Conservation (phyloP, 2,888 invertebrate genomes). For the Lithophane socia region DNA sequence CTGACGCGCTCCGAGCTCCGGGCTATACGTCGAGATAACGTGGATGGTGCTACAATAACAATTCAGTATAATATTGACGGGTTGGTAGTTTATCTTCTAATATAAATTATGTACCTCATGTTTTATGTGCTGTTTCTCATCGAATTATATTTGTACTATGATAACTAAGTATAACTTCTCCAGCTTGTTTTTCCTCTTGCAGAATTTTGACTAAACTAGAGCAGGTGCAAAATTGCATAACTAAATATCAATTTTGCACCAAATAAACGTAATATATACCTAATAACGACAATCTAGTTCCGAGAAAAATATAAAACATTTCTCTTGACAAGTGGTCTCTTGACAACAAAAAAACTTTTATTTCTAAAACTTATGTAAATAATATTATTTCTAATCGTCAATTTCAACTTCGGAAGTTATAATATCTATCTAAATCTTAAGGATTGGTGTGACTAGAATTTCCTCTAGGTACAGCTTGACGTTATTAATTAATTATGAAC, state of each 20-base stretch:
- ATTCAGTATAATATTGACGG: slow-evolving; percentile 49
- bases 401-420: not conserved
- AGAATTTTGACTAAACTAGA: not conserved
- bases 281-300: not conserved
- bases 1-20: slow-evolving; percentile 30
- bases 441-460: not conserved
- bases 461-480: not conserved
- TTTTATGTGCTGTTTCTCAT: slow-evolving; percentile 23
- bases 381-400: no score
- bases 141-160: slow-evolving; percentile 4
- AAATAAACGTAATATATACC: not conserved
- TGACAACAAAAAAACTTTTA: no score
- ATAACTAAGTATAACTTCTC: not conserved
- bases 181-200: not conserved
- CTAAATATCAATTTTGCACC: not conserved
- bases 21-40: slow-evolving; percentile 40
- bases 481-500: slow-evolving; percentile 37
- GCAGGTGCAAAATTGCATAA: not conserved
- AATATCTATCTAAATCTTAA: not conserved
- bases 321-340: not conserved
- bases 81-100: slow-evolving; percentile 46
- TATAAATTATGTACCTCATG: slow-evolving; percentile 23
- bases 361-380: no score
- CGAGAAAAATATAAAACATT: not conserved
- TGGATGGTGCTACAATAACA: slow-evolving; percentile 51